Conservation (phyloP, 2,797 vertebrate genomes). For the Gila robusta region DNA sequence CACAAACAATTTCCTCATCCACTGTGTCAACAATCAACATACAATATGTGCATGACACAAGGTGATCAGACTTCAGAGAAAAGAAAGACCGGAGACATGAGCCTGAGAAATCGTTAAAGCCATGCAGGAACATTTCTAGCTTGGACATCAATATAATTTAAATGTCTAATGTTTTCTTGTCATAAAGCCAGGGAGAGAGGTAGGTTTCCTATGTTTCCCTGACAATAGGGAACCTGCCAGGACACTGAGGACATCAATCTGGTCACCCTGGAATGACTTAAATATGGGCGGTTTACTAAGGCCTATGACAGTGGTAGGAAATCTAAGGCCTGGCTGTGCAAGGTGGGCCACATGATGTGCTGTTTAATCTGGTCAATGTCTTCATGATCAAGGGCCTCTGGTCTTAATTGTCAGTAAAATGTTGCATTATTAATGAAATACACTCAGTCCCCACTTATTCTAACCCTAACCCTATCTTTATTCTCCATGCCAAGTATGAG, state of each 20-base stretch:
- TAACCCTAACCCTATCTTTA: too few species aligned
- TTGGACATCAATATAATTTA: background rate
- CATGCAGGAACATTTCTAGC: background rate
- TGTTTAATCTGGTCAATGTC: too few species aligned
- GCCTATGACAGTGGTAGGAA: background rate
- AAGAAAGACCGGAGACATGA: background rate
- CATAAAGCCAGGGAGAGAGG: conserved; percentile 5
- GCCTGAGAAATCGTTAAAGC: background rate
- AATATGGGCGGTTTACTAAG: background rate
- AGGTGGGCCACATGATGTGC: too few species aligned
- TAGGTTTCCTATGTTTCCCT: background rate
- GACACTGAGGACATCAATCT: background rate
- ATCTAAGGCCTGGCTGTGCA: background rate
- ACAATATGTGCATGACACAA: background rate
- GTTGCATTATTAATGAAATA: too few species aligned
- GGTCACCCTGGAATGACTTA: background rate
- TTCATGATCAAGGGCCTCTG: too few species aligned
- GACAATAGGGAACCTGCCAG: background rate
- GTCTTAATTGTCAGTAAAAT: too few species aligned
- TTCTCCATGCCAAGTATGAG: background rate
- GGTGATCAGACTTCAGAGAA: background rate
- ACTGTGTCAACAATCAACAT: background rate
- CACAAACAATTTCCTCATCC: background rate
- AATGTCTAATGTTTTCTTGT: background rate
- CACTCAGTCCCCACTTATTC: too few species aligned